phyloP scores from a whole-genome alignment of 2,888 invertebrate species.

The Argyra leucocephala region DNA sequence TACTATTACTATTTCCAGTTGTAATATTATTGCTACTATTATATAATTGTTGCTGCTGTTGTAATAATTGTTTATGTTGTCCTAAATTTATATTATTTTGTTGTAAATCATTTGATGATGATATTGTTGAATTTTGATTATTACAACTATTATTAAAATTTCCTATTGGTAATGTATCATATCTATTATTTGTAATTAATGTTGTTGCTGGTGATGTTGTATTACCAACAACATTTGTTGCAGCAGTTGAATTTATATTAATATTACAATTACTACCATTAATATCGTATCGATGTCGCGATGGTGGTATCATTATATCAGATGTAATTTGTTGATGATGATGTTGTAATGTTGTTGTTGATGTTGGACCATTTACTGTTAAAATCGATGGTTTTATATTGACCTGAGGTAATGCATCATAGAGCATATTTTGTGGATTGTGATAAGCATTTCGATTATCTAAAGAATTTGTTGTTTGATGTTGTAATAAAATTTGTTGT shows the following conservation, averaged over 20 bases:
- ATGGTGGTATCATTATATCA: slow-evolving; percentile 13
- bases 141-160: not conserved
- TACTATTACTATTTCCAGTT: slow-evolving; percentile 17
- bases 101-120: slow-evolving; percentile 18
- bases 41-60: slow-evolving; percentile 26
- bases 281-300: not conserved
- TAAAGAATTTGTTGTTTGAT: slow-evolving; percentile 32
- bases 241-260: not conserved
- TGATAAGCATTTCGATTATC: slow-evolving; percentile 16
- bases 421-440: slow-evolving; percentile 18
- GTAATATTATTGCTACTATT: slow-evolving; percentile 15
- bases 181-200: slow-evolving; percentile 20
- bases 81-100: slow-evolving; percentile 21
- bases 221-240: not conserved
- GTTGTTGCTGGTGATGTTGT: slow-evolving; percentile 26
- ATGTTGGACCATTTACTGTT: slow-evolving; percentile 30
- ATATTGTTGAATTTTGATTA: slow-evolving; percentile 16
- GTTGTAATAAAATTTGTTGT: slow-evolving; percentile 32
- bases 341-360: slow-evolving; percentile 27
- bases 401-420: slow-evolving; percentile 19
- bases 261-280: not conserved
- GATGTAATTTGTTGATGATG: not conserved
- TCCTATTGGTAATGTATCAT: slow-evolving; percentile 12
- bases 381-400: slow-evolving; percentile 11
- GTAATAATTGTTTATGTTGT: slow-evolving; percentile 25